Conservation (phyloP, 1,140 invertebrate species). For the Drosophila dunni region DNA sequence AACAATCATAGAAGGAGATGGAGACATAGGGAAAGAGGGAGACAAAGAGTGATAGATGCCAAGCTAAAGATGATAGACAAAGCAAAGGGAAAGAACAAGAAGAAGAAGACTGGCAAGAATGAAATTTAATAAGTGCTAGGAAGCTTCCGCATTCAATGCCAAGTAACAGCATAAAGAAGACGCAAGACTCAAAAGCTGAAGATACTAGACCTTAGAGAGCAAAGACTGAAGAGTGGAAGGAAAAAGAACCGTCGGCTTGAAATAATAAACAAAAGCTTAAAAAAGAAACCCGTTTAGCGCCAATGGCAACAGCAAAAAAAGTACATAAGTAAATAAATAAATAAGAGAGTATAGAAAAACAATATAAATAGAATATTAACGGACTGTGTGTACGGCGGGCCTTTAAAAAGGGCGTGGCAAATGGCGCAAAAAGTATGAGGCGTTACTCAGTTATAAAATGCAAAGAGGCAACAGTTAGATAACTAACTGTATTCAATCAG, state of each 20-base stretch:
- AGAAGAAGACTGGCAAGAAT: conserved; percentile 33
- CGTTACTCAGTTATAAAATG: conserved; percentile 35
- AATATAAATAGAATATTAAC: conserved; percentile 77
- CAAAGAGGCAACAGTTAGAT: conserved; percentile 60
- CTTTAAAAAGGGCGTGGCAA: conserved; percentile 60
- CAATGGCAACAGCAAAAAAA: conserved; percentile 35
- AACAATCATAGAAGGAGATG: conserved; percentile 54
- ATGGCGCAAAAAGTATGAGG: not conserved
- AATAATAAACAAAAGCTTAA: conserved; percentile 30
- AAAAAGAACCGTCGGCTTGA: conserved; percentile 7
- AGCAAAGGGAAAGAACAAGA: not conserved
- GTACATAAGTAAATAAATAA: not conserved
- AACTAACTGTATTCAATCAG: conserved; percentile 78
- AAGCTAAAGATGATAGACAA: conserved; percentile 49
- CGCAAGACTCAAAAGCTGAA: not conserved
- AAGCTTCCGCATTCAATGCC: conserved; percentile 44
- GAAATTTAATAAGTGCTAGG: conserved; percentile 61
- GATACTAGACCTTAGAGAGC: too few relatives aligned
- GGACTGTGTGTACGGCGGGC: conserved; percentile 10
- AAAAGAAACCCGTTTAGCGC: conserved; percentile 65
- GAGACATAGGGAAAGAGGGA: conserved; percentile 48
- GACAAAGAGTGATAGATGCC: conserved; percentile 43
- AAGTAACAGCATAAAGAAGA: conserved; percentile 18
- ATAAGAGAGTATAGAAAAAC: conserved; percentile 46
- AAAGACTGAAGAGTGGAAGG: not conserved